Conservation (phyloP, 2,888 invertebrate genomes). For the Actias luna region DNA sequence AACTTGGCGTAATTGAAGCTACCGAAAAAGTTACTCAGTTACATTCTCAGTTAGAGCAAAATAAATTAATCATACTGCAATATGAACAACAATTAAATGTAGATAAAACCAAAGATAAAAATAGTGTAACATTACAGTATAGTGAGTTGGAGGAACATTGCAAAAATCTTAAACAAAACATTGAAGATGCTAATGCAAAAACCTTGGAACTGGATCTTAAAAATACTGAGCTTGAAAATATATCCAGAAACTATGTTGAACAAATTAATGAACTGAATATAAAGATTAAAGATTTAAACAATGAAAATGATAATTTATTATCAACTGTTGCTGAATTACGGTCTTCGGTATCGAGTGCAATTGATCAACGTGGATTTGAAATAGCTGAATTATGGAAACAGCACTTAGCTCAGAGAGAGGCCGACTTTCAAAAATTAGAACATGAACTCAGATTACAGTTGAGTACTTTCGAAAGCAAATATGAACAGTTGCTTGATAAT, state of each 20-base stretch:
- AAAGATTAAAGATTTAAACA: constrained; percentile 62
- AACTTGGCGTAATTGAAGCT: constrained; percentile 38
- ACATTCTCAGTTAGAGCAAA: constrained; percentile 43
- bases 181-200: constrained; percentile 66
- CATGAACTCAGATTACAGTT: constrained; percentile 77
- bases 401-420: constrained; percentile 84
- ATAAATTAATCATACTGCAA: constrained; percentile 34
- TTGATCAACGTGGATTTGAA: constrained; percentile 85
- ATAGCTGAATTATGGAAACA: constrained; percentile 87
- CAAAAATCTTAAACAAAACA: constrained; percentile 42
- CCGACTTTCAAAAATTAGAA: constrained; percentile 81
- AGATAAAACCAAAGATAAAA: constrained; percentile 28
- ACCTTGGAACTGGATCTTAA: constrained; percentile 52
- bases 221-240: constrained; percentile 41
- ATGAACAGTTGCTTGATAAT: constrained; percentile 70
- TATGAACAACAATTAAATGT: constrained; percentile 36
- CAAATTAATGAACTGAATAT: constrained; percentile 55
- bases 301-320: constrained; percentile 69
- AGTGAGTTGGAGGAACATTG: constrained; percentile 51
- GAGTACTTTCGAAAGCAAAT: constrained; percentile 70
- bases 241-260: constrained; percentile 39
- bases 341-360: constrained; percentile 73
- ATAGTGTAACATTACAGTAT: constrained; percentile 42
- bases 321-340: constrained; percentile 72
- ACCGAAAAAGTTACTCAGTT: constrained; percentile 40